Evolutionary conservation across 2,113 vertebrate genomes (phyloP), one percentile per base, ranked within the genome.

Genomic region (Rissa tridactyla): DNA sequence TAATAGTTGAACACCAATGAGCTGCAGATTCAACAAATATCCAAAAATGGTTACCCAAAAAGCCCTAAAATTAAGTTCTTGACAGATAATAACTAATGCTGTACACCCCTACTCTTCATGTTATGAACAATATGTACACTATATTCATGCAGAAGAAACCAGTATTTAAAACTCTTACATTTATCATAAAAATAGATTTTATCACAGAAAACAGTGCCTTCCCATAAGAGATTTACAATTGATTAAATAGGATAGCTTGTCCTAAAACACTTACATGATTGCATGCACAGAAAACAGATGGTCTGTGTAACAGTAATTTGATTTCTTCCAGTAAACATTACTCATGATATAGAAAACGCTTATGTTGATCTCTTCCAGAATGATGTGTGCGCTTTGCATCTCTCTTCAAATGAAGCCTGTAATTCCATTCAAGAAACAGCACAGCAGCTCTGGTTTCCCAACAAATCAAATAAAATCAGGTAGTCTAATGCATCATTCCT

Each of bases 291-390:
- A 96, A 97, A 97, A 97, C 96, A 97, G 96, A 98, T 97, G 96
- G 95, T 86, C 95, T 96, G 49, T 96, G 92, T 90, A 96, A 96
- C 65, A 85, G 86, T 96, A 96, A 97, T 97, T 95, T 97, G 94
- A 97, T 98, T 97, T 97, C 82, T 95, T 96, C 94, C 94, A 96
- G 94, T 94, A 97, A 97, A 96, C 94, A 97, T 97, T 96, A 97
- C 71, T 96, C 96, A 97, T 83, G 84, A 94, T 97, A 95, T 34
- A 86, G 92, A 95, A 97, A 97, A 92, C 3, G 61, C 93, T 97
- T 97, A 84, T 86, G 87, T 51, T 95, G 95, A 97, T 97, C 90
- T 95, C 72, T 88, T 96, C 51, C 82, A 96, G 91, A 93, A 88
- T 95, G 93, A 97, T 96, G 82, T 70, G 93, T 92, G 65, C 0